phyloP scores from a whole-genome alignment of 2,888 invertebrate genomes.

The Drosophila falleni region DNA sequence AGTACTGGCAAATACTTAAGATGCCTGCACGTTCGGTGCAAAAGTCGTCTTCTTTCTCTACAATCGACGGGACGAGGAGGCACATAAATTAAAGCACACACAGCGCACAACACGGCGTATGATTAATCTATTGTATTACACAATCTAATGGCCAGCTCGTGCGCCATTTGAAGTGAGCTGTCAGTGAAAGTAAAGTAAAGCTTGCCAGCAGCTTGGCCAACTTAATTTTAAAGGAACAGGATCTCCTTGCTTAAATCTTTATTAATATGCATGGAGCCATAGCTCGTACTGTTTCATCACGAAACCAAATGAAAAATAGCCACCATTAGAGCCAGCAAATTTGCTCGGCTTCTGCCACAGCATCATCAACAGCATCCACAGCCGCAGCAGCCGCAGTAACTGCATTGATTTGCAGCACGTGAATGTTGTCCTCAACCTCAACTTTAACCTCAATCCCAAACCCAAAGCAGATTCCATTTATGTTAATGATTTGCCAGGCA shows the following conservation, averaged over 20 bases:
- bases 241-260: constrained; percentile 66
- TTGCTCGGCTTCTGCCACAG: constrained; percentile 50
- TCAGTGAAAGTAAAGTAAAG: constrained; percentile 45
- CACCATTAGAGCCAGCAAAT: constrained; percentile 66
- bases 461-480: constrained; percentile 63
- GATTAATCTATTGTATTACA: constrained; percentile 75
- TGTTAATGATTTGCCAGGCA: constrained; percentile 64
- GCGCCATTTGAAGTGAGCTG: constrained; percentile 61
- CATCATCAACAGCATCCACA: constrained; percentile 1
- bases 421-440: constrained; percentile 8
- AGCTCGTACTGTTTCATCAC: constrained; percentile 36
- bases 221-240: constrained; percentile 60
- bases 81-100: constrained; percentile 61
- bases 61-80: constrained; percentile 52
- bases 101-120: constrained; percentile 59
- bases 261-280: constrained; percentile 71
- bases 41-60: constrained; percentile 54
- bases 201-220: constrained; percentile 23
- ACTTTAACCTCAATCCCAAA: background rate
- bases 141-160: constrained; percentile 73
- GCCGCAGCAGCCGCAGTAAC: constrained; percentile 29
- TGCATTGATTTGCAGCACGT: constrained; percentile 72
- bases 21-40: constrained; percentile 64
- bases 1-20: constrained; percentile 36
- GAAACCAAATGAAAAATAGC: constrained; percentile 60